These are phyloP conservation scores for Xylocopa sonorina DNA, from an alignment of 1,140 invertebrate genomes.

Conservation along the genomic window DNA sequence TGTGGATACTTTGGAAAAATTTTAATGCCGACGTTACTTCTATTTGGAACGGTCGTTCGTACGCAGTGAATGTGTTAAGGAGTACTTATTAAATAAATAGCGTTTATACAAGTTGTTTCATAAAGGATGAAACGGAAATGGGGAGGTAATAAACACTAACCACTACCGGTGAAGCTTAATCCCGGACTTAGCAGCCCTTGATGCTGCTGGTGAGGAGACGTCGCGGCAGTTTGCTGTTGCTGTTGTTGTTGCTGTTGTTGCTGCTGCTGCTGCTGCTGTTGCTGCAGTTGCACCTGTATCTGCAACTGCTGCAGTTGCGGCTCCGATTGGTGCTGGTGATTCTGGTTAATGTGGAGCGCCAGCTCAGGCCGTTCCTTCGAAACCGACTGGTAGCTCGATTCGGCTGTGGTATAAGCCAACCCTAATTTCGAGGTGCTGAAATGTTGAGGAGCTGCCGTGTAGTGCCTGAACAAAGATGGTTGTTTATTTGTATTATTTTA, in stretches of 20 bases:
- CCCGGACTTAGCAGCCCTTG: conserved; percentile 85
- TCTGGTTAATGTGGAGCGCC: conserved; percentile 79
- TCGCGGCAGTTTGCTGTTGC: not conserved
- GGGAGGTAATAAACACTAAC: conserved; percentile 63
- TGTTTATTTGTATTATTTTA: not conserved
- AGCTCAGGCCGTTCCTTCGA: conserved; percentile 81
- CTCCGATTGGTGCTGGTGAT: conserved; percentile 73
- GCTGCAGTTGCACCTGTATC: conserved; percentile 86
- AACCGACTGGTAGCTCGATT: conserved; percentile 77
- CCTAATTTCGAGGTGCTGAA: conserved; percentile 73
- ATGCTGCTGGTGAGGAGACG: conserved; percentile 80
- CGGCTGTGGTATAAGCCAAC: conserved; percentile 70
- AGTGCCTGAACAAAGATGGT: conserved; percentile 69
- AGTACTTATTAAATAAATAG: not conserved
- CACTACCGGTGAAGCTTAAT: conserved; percentile 86
- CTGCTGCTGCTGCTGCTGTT: conserved; percentile 77
- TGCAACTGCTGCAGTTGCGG: conserved; percentile 86
- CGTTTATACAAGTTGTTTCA: conserved; percentile 15
- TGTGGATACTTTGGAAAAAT: too few relatives aligned
- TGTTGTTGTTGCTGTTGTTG: conserved; percentile 71
- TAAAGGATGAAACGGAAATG: conserved; percentile 12
- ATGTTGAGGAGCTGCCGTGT: conserved; percentile 75
- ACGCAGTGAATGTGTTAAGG: too few relatives aligned
- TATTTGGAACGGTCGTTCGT: too few relatives aligned
- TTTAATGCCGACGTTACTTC: too few relatives aligned